Percentiles rank a stretch among this genome's conserved stretches.
Conservation (phyloP, 2,888 invertebrate genomes). For the Xylota sylvarum region DNA sequence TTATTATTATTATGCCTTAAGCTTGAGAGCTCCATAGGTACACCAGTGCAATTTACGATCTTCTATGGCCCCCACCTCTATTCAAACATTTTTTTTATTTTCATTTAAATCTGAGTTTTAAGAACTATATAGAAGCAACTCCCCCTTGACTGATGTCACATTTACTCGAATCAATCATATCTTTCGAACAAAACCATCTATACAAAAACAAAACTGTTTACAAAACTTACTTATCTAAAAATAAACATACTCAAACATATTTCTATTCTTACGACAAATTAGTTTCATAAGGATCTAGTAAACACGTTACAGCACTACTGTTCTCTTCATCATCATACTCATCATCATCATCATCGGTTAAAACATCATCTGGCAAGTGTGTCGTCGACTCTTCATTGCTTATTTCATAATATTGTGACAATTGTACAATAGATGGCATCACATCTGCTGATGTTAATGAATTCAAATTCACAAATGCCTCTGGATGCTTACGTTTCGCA, state of each 20-base stretch:
- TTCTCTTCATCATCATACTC: conserved; percentile 77
- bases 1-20: too few relatives aligned
- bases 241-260: conserved; percentile 5
- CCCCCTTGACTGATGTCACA: too few relatives aligned
- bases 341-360: conserved; percentile 78
- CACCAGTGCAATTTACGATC: too few relatives aligned
- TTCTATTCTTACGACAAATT: conserved; percentile 20
- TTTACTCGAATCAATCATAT: too few relatives aligned
- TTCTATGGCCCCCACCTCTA: too few relatives aligned
- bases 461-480: conserved; percentile 79
- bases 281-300: conserved; percentile 60
- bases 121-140: too few relatives aligned
- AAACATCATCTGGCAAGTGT: conserved; percentile 76
- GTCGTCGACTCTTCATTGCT: conserved; percentile 80
- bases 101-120: too few relatives aligned
- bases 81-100: too few relatives aligned
- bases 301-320: conserved; percentile 59
- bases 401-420: conserved; percentile 82
- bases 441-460: conserved; percentile 57
- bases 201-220: conserved; percentile 2
- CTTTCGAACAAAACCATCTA: conserved; percentile 5
- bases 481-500: conserved; percentile 83
- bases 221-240: conserved; percentile 14
- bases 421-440: conserved; percentile 48
- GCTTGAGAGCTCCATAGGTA: too few relatives aligned